Evolutionary conservation across 2,113 vertebrate species (phyloP), one percentile per base, ranked within the genome.

Genomic region (Lagenorhynchus albirostris): DNA sequence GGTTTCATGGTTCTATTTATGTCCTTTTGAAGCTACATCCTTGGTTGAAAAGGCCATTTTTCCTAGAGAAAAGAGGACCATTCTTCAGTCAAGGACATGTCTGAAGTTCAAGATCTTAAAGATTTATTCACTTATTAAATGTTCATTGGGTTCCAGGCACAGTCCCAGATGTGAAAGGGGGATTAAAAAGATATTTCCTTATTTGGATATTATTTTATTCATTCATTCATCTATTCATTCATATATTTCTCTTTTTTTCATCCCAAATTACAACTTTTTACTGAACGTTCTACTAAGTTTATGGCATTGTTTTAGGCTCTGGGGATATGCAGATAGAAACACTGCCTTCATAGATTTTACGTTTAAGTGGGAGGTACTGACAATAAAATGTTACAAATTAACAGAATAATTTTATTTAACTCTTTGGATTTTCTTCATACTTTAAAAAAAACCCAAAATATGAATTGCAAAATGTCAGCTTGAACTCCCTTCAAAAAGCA

Each of bases 401-500:
- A 73, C 11, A 91, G 41, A 88, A 83, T 23, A 47, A 73, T 80
- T 93, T 73, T 73, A 67, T 58, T 60, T 77, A 85, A 71, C 17
- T 79, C 3, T 60, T 76, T 55, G 21, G 31, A 7, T 55, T 88
- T 79, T 38, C 70, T 88, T 62, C 17, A 20, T 77, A 21, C 50
- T 87, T 96, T 58, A 87, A 18, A 36, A 92, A 87, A 97, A 83
- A 8, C 53, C 53, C 10, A 79, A 96, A 87, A 63, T 65, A 74
- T 87, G 80, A 79, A 36, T 23, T 10, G 5, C 50, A 53, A 26
- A 82, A 60, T 41, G 13, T 80, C 18, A n/a, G 67, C 33, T 23
- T n/a, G 20, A 85, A 31, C 8, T 63, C 63, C 31, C 21, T 70
- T 84, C 12, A n/a, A 83, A 95, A 82, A 58, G 25, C 55, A 92